Base-by-base conservation (phyloP, 2,888 invertebrate species). In the Cheilosia vernalis region DNA sequence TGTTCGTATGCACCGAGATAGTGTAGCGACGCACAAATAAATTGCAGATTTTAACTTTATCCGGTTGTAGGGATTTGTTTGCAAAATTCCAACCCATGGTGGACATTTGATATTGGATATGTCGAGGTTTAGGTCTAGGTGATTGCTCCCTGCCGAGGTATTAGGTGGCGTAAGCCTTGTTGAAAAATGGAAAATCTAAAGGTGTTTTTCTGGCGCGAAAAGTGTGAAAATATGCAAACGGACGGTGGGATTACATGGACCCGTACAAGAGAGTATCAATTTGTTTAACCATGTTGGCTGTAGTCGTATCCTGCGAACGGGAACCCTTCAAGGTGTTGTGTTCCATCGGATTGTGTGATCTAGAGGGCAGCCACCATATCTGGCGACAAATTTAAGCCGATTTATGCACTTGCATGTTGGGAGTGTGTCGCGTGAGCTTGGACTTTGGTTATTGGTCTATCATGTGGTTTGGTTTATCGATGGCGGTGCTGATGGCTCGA, bases 41-140 rank as follows among this genome's bases (percentile, higher is more conserved):
- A 79, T 84, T 80, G 69, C 47, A 69, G 64, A 70, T 55, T 79
- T 82, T 66, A 70, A 33, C 69, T 69, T 19, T 42, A 19, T 2
- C 19, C 58, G 53, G 55, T 24, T 24, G 55, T 15, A 64, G 53
- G 69, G 74, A 84, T 80, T 84, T 84, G 79, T 69, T 69, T 80
- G 66, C n/a, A 66, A 51, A 79, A 66, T 64, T 51, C 51, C 37
- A 56, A 17, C 19, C n/a, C 6, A 51, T 55, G 51, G 19, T 51
- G 67, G 74, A 76, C 70, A 81, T 61, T 84, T 80, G 74, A 80
- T 70, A 85, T 80, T 74, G 55, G 33, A 53, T 27, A 27, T 61
- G 44, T 56, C 44, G 17, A 60, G 37, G 21, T 49, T 33, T 21
- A 55, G 37, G 21, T 49, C 30, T 21, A 55, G 60, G 76, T 64